Percentiles rank a stretch among this genome's conserved stretches.
Conservation (phyloP, 1,140 invertebrate species). For the Reticulitermes speratus region DNA sequence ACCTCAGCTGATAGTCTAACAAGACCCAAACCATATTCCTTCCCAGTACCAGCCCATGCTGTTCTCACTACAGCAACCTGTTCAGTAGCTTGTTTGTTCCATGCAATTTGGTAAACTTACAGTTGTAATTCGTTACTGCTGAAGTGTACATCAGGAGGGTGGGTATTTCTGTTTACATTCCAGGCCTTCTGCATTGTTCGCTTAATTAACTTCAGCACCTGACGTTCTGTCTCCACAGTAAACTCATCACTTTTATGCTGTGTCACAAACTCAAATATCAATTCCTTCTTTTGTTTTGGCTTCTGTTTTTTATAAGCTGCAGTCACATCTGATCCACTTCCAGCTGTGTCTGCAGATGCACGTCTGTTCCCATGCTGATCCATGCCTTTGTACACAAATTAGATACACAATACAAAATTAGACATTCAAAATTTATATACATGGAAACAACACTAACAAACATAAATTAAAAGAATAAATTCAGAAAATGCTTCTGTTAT, state of each 20-base stretch:
- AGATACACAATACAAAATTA: background rate
- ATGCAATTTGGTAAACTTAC: background rate
- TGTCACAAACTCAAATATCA: background rate
- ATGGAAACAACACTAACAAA: background rate
- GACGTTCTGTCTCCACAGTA: background rate
- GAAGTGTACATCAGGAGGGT: slow-evolving; percentile 18
- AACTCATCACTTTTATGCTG: background rate
- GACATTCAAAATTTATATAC: background rate
- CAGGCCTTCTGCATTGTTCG: slow-evolving; percentile 4
- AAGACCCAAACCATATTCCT: too few species aligned
- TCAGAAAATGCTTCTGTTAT: background rate
- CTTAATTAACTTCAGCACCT: background rate
- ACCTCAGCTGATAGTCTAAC: too few species aligned
- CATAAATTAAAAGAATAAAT: background rate
- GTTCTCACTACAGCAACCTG: too few species aligned
- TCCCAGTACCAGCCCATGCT: too few species aligned
- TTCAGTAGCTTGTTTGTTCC: too few species aligned
- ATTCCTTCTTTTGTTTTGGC: background rate
- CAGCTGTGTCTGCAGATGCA: background rate
- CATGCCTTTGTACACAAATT: background rate
- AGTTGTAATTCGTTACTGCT: background rate
- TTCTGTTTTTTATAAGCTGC: background rate
- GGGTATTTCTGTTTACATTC: slow-evolving; percentile 7
- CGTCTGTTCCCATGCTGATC: background rate
- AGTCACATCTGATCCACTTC: background rate